Base-by-base conservation (phyloP, 2,888 invertebrate species). In the Caenorhabditis wallacei region DNA sequence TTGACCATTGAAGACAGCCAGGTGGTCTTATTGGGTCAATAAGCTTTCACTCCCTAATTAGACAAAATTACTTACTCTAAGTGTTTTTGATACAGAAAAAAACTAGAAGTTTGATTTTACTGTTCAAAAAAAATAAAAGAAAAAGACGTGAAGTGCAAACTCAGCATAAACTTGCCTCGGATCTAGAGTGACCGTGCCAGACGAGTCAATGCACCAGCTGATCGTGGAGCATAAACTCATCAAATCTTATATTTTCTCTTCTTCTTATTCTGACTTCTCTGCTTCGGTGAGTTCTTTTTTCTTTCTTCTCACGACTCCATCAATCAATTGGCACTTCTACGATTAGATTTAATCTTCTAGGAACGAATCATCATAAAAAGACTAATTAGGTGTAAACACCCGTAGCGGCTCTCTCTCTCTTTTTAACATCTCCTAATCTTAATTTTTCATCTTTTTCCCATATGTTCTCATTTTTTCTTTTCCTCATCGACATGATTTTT, bases 351-450 rank as follows among this genome's bases (percentile, higher is more conserved):
- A 66, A 66, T 66, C 66, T 35, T 30, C 22, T 24, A 64, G 64
- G 35, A n/a, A 20, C 20, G 26, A 13, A 54, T 24, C 68, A 46
- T 56, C 61, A 61, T 61, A 59, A 71, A 30, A 72, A 56, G 74
- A 64, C 48, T 74, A 74, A 74, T 74, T 74, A 56, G 74, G 74
- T 74, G 74, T 22, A 46, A 74, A 74, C 71, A 53, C 57, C 61
- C 54, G 18, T 37, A n/a, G 63, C 59, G 72, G 61, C 51, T 61
- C 51, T 66, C 51, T 61, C 51, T 66, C 51, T 46, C 24, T 61
- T 61, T 53, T 63, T 18, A 54, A 24, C 53, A 22, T 61, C 20
- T 30, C 26, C 54, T 72, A 72, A 72, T 72, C 72, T 72, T n/a
- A 30, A 51, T 18, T 22, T 66, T 37, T 35, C 35, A 51, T 40